These are phyloP conservation scores for Thryonomys swinderianus DNA, from an alignment of 2,113 vertebrate genomes.

Conservation along the genomic window DNA sequence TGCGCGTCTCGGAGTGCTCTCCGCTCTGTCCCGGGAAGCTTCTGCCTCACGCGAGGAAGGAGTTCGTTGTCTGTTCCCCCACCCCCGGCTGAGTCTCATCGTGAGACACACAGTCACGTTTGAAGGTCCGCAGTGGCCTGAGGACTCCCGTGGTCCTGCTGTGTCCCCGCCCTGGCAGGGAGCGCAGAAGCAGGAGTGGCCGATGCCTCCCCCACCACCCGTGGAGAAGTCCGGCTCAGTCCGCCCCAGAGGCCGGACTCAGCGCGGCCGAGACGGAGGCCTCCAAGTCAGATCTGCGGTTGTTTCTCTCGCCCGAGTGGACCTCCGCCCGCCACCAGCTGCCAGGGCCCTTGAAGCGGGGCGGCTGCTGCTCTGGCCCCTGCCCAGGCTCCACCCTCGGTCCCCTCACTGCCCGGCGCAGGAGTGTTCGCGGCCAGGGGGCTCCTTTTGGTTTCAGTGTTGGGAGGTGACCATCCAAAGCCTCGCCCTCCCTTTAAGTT, in stretches of 20 bases:
- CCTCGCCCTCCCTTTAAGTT: neutral
- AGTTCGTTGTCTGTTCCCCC: neutral
- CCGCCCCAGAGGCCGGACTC: conserved; percentile 6
- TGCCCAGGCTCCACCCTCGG: neutral
- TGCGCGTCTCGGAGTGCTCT: neutral
- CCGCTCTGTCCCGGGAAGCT: neutral
- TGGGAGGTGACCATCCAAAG: neutral
- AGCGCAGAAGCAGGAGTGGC: neutral
- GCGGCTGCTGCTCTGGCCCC: neutral
- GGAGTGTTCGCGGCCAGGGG: neutral
- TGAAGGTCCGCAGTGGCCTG: neutral
- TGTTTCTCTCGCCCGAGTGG: conserved; percentile 33
- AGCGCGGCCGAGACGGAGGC: neutral
- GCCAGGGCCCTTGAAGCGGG: neutral
- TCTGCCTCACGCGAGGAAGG: neutral
- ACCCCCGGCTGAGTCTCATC: neutral
- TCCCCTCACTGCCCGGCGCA: neutral
- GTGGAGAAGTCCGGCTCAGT: neutral
- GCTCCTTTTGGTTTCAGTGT: neutral
- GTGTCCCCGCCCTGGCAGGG: neutral
- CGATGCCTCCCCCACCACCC: neutral
- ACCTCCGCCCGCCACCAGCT: neutral
- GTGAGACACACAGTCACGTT: neutral
- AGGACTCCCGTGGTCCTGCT: neutral
- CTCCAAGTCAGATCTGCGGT: conserved; percentile 52